Evolutionary conservation across 2,888 invertebrate genomes (phyloP).

Genomic region (Dicyrtomina minuta): DNA sequence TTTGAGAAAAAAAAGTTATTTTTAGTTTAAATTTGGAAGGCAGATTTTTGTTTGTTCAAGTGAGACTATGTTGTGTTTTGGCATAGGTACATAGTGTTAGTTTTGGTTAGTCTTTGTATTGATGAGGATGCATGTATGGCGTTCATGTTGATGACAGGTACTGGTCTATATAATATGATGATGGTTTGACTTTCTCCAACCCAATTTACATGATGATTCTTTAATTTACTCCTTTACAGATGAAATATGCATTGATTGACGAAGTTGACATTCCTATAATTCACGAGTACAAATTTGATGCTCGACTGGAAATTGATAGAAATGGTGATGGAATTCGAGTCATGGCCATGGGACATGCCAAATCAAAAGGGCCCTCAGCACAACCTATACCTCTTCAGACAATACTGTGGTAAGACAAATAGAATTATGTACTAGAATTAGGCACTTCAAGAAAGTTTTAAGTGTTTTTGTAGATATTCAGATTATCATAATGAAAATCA

Average conservation of each 20-base stretch:
- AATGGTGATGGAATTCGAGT: conserved; percentile 60
- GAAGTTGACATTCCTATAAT: conserved; percentile 59
- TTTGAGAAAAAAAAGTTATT: neutral
- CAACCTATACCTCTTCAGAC: conserved; percentile 56
- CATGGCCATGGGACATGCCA: conserved; percentile 57
- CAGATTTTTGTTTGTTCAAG: too few relatives aligned
- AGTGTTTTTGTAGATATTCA: too few relatives aligned
- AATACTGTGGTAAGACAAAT: conserved; percentile 58
- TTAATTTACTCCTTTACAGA: conserved; percentile 54
- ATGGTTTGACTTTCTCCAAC: neutral
- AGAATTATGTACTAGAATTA: too few relatives aligned
- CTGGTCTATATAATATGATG: neutral
- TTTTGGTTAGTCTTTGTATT: too few relatives aligned
- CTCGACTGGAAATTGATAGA: conserved; percentile 59
- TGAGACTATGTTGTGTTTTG: too few relatives aligned
- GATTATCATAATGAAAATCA: too few relatives aligned
- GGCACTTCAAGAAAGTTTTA: too few relatives aligned
- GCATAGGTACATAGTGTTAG: too few relatives aligned
- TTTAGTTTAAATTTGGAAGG: neutral
- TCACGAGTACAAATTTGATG: conserved; percentile 60
- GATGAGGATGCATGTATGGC: too few relatives aligned
- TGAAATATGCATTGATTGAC: conserved; percentile 60
- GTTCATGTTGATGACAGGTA: too few relatives aligned
- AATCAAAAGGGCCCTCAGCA: conserved; percentile 34
- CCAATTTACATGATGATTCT: too few relatives aligned